A percentile compares a stretch with the other conserved stretches of the same genome.
Evolutionary conservation across 2,113 vertebrate genomes (phyloP).

Genomic region (Sebastes schlegelii): DNA sequence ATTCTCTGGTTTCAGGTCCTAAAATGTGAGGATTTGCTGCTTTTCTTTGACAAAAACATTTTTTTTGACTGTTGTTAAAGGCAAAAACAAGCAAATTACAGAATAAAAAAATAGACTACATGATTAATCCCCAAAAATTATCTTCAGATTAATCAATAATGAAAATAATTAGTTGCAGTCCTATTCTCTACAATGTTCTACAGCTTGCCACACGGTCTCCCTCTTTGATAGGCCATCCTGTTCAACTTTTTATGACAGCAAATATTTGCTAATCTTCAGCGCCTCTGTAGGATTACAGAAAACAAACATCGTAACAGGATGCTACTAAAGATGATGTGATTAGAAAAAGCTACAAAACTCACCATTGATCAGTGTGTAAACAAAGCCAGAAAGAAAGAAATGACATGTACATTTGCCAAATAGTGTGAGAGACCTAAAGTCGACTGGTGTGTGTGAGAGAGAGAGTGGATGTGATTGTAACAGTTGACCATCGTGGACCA

Average conservation of each 20-base stretch:
- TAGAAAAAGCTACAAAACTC: slow-evolving; percentile 48
- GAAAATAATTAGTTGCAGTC: neutral
- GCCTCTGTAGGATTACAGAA: slow-evolving; percentile 32
- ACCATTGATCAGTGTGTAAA: slow-evolving; percentile 44
- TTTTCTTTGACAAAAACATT: neutral
- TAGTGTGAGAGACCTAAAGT: neutral
- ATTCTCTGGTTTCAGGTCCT: neutral
- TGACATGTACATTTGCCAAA: neutral
- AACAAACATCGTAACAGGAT: slow-evolving; percentile 62
- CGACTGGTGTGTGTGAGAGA: neutral
- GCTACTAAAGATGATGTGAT: slow-evolving; percentile 12
- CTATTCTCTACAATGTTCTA: neutral
- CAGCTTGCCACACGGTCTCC: neutral
- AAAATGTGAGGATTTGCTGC: neutral
- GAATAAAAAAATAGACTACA: neutral
- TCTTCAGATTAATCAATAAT: neutral
- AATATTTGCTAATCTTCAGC: slow-evolving; percentile 62
- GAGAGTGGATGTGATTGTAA: slow-evolving; percentile 12
- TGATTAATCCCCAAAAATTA: neutral
- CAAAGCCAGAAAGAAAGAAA: slow-evolving; percentile 26
- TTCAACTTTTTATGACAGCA: slow-evolving; percentile 30
- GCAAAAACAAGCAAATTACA: neutral
- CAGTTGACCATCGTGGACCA: slow-evolving; percentile 53
- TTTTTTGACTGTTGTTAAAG: neutral
- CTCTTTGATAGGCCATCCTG: neutral